phyloP scores from a whole-genome alignment of 2,797 vertebrate genomes.

The Eulemur rubriventer region DNA sequence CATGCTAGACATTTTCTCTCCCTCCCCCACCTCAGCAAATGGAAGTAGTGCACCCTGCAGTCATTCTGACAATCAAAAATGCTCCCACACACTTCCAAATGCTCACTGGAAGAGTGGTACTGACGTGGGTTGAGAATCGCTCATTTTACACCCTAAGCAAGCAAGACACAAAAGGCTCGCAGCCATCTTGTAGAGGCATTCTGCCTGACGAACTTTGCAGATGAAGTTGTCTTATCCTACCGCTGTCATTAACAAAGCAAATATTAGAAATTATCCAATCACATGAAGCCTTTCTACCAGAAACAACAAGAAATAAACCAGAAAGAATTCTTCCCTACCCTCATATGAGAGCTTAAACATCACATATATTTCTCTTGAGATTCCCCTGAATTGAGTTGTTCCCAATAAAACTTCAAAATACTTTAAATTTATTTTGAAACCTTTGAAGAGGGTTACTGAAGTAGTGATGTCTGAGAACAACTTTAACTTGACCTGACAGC shows the following conservation, averaged over 20 bases:
- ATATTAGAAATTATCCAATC: conserved; percentile 41
- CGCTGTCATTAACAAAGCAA: conserved; percentile 35
- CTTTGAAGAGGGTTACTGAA: background rate
- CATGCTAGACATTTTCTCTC: conserved; percentile 48
- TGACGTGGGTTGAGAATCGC: conserved; percentile 57
- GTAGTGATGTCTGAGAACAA: background rate
- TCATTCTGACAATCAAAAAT: conserved; percentile 69
- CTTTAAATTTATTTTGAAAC: conserved; percentile 35
- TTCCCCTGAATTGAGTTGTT: conserved; percentile 33
- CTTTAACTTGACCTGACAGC: conserved; percentile 27
- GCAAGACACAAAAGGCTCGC: conserved; percentile 57
- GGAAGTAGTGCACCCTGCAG: conserved; percentile 24
- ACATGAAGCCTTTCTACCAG: background rate
- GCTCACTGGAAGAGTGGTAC: conserved; percentile 50
- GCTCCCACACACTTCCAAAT: conserved; percentile 72
- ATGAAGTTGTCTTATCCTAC: conserved; percentile 16
- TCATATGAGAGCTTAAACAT: conserved; percentile 27
- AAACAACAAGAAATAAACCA: conserved; percentile 46
- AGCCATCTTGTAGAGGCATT: conserved; percentile 50
- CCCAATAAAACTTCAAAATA: conserved; percentile 17
- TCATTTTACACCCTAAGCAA: conserved; percentile 67
- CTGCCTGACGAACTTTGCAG: conserved; percentile 50
- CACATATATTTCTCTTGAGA: background rate
- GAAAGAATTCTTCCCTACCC: background rate
- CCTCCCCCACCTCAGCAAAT: conserved; percentile 49